Percentiles rank a stretch among this genome's conserved stretches.
These are phyloP conservation scores for Gephyroberyx darwinii DNA, from an alignment of 2,797 vertebrate species.

Conservation along the genomic window DNA sequence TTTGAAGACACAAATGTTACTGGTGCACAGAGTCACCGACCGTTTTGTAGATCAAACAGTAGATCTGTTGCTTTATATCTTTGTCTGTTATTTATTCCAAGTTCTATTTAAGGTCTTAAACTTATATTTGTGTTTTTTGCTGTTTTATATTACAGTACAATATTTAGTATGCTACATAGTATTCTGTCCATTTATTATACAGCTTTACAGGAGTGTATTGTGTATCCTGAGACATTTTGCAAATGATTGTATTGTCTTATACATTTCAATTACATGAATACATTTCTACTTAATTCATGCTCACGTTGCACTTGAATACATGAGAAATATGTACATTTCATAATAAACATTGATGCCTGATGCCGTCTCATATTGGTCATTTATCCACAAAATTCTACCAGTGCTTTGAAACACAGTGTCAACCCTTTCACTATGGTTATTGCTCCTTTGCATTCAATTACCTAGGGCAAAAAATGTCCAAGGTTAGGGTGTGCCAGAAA, in stretches of 20 bases:
- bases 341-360: conserved; percentile 38
- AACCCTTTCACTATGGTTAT: neutral
- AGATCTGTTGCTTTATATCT: conserved; percentile 7
- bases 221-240: conserved; percentile 25
- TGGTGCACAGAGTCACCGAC: conserved; percentile 1
- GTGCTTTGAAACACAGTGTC: neutral
- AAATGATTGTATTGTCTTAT: conserved; percentile 20
- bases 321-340: conserved; percentile 23
- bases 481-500: conserved; percentile 49
- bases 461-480: conserved; percentile 29
- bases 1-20: conserved; percentile 23
- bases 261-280: conserved; percentile 59
- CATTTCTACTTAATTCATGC: conserved; percentile 7
- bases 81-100: conserved; percentile 64
- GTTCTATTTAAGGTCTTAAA: conserved; percentile 63
- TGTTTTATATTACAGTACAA: conserved; percentile 20
- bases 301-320: conserved; percentile 31
- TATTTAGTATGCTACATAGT: conserved; percentile 39
- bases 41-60: conserved; percentile 14
- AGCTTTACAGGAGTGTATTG: conserved; percentile 28
- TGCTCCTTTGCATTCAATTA: conserved; percentile 9
- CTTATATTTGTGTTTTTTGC: conserved; percentile 28
- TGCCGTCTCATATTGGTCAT: conserved; percentile 22
- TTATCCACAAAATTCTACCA: neutral
- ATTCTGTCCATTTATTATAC: conserved; percentile 10